Evolutionary conservation across 2,888 invertebrate species (phyloP), one percentile per base, ranked within the genome.

Genomic region (Strigamia crassipes): DNA sequence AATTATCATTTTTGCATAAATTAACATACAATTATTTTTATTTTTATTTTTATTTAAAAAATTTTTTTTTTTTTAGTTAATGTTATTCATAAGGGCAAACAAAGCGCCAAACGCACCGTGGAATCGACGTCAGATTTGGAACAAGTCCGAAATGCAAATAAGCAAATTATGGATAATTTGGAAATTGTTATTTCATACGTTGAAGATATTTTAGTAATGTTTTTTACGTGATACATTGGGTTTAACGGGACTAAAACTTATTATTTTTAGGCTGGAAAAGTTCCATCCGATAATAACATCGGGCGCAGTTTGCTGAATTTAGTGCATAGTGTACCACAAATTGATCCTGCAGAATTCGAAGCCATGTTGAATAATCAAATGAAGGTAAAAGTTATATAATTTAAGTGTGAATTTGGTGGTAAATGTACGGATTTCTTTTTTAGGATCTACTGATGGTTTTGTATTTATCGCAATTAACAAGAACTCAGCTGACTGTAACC

Each of bases 371-470:
- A 97, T 87, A 94, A 96, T 85, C 96, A 96, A 87, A 94, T 98
- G 88, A 97, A 99, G 89, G 91, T 91, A 86, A 27, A 27, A 84
- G 85, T 85, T 78, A 78, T 4, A n/a, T 66, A 9, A 9, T 15
- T 81, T 83, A 83, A n/a, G 42, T 41, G 38, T 27, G n/a, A 18
- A 3, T 34, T 9, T n/a, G 61, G 5, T 61, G n/a, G 2, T 61
- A 18, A 15, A 21, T n/a, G 10, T 78, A 78, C 5, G 27, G 13
- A 23, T 84, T 83, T 84, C 83, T 83, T 83, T 83, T 88, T 23
- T 87, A 91, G 91, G 99, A 99, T 90, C 91, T 99, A 85, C 90
- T 99, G 86, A 99, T 99, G 99, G 96, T 96, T 66, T 93, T 97
- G 85, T 97, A 98, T 77, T 91, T 99, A 83, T 95, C 98, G 15